Percentiles rank a stretch among this genome's conserved stretches.
Evolutionary conservation across 2,888 invertebrate genomes (phyloP).

Genomic region (Drosophila sordidula): DNA sequence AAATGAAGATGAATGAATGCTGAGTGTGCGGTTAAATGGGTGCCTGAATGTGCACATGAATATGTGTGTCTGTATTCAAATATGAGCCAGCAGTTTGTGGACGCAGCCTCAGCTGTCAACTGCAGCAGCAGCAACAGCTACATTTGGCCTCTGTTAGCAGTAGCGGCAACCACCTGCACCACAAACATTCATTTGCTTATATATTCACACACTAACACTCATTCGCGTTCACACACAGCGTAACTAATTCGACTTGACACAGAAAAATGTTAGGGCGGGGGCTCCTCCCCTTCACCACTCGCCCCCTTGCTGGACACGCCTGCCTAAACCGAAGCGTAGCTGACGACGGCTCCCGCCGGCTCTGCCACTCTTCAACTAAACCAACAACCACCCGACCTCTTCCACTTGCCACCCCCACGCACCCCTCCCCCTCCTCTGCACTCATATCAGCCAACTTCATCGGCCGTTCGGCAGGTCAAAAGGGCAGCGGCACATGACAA

Average conservation of each 20-base stretch:
- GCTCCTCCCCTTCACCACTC: not conserved
- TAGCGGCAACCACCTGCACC: conserved; percentile 61
- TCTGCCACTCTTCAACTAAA: conserved; percentile 8
- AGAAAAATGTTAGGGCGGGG: conserved; percentile 31
- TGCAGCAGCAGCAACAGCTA: conserved; percentile 39
- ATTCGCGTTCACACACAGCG: conserved; percentile 36
- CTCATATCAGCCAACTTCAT: conserved; percentile 61
- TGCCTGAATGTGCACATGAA: conserved; percentile 11
- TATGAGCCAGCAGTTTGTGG: conserved; percentile 46
- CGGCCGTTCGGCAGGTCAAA: conserved; percentile 56
- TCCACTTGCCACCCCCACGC: conserved; percentile 11
- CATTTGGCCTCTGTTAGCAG: conserved; percentile 49
- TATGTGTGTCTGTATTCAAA: conserved; percentile 26
- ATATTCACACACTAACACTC: conserved; percentile 3
- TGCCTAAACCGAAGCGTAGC: conserved; percentile 37
- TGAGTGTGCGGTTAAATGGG: conserved; percentile 12
- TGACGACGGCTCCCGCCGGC: conserved; percentile 43
- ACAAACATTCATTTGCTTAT: conserved; percentile 17
- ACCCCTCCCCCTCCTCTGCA: not conserved
- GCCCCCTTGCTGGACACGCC: conserved; percentile 40
- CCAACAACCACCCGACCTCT: conserved; percentile 19
- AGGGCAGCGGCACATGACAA: conserved; percentile 63
- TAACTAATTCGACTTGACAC: conserved; percentile 70
- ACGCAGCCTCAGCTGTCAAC: conserved; percentile 37
- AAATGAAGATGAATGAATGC: conserved; percentile 71